These are phyloP conservation scores for Archilochus colubris DNA, from an alignment of 2,113 vertebrate species.

Conservation along the genomic window DNA sequence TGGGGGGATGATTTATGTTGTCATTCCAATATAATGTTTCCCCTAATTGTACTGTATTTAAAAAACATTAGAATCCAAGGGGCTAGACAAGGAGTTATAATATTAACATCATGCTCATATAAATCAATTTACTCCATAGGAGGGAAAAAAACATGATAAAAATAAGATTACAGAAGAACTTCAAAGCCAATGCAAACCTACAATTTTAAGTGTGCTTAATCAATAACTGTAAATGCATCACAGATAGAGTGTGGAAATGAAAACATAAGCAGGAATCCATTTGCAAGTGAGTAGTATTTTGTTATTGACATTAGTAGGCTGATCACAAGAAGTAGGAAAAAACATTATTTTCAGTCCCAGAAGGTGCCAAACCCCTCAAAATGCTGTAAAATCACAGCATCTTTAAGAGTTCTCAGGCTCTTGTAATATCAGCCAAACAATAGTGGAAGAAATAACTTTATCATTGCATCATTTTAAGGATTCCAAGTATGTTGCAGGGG, in stretches of 20 bases:
- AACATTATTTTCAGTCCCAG: not conserved
- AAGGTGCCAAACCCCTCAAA: fast-evolving
- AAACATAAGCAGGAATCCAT: not conserved
- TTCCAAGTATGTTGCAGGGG: not conserved
- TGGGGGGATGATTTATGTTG: conserved; percentile 65
- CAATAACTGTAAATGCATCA: conserved; percentile 8
- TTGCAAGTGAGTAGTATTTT: not conserved
- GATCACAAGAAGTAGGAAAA: not conserved
- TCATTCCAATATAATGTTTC: conserved; percentile 62
- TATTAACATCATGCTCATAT: conserved; percentile 68
- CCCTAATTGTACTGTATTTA: conserved; percentile 71
- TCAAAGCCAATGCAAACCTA: not conserved
- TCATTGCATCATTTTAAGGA: not conserved
- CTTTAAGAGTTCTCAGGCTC: not conserved
- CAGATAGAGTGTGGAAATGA: not conserved
- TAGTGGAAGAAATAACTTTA: not conserved
- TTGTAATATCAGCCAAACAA: not conserved
- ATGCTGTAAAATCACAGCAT: not conserved
- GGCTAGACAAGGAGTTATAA: conserved; percentile 69
- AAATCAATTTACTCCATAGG: conserved; percentile 78
- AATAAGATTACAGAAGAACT: conserved; percentile 43
- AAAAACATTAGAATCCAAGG: conserved; percentile 72
- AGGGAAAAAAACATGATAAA: conserved; percentile 19
- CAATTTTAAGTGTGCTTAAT: conserved; percentile 10
- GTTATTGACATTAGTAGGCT: not conserved